A percentile compares a stretch with the other conserved stretches of the same genome.
Evolutionary conservation across 2,113 vertebrate species (phyloP).

Genomic region (Toxotes chatareus): DNA sequence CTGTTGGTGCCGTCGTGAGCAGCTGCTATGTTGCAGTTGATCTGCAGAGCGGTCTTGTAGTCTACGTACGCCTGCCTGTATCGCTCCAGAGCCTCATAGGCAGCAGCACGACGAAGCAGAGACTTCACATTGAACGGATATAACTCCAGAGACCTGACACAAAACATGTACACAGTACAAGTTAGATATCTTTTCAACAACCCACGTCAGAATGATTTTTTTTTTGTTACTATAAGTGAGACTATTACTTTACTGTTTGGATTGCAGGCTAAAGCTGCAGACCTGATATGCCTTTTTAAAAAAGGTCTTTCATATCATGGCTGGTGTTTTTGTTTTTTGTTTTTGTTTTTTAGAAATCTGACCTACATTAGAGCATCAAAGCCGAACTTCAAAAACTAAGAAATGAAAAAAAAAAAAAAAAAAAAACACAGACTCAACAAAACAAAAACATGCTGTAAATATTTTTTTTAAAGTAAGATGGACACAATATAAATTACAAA

Average conservation of each 20-base stretch:
- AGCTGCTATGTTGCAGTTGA: slow-evolving; percentile 86
- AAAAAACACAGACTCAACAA: neutral
- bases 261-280: neutral
- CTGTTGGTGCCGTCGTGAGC: slow-evolving; percentile 93
- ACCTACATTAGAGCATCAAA: neutral
- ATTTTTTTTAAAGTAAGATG: neutral
- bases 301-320: no score
- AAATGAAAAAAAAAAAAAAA: neutral
- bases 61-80: slow-evolving; percentile 91
- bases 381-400: no score
- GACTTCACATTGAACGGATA: slow-evolving; percentile 90
- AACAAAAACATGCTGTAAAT: neutral
- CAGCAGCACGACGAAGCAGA: slow-evolving; percentile 89
- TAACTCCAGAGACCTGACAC: slow-evolving; percentile 81
- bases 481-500: neutral
- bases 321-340: neutral
- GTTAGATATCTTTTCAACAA: no score
- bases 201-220: neutral
- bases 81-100: slow-evolving; percentile 91
- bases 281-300: no score
- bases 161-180: neutral
- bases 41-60: slow-evolving; percentile 91
- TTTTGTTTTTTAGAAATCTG: no score
- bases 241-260: no score
- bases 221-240: no score